Percentiles rank a stretch among this genome's conserved stretches.
These are phyloP conservation scores for Bombus sylvicola DNA, from an alignment of 1,140 invertebrate species.

Conservation along the genomic window DNA sequence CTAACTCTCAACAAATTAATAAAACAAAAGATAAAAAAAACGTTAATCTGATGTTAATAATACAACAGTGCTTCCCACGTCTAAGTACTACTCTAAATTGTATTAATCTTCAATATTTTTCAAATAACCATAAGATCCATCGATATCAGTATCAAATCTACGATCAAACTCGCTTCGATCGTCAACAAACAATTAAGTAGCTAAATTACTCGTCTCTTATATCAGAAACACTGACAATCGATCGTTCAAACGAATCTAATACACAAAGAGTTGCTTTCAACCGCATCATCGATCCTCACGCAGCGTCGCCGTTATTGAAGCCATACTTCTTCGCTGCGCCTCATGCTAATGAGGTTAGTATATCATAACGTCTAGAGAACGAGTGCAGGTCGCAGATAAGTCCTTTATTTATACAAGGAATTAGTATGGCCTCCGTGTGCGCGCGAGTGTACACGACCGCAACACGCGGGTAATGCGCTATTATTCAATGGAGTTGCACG, in stretches of 20 bases:
- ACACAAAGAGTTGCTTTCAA: slow-evolving; percentile 2
- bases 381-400: slow-evolving; percentile 55
- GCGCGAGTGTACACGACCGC: not conserved
- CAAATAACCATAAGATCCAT: no score
- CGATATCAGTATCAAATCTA: no score
- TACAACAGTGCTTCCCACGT: no score
- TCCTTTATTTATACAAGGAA: slow-evolving; percentile 60
- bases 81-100: no score
- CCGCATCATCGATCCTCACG: slow-evolving; percentile 5
- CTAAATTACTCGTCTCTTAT: not conserved
- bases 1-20: no score
- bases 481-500: slow-evolving; percentile 39
- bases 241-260: slow-evolving; percentile 15
- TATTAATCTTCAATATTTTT: no score
- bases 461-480: slow-evolving; percentile 1
- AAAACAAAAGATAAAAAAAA: no score
- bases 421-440: slow-evolving; percentile 43
- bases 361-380: slow-evolving; percentile 55
- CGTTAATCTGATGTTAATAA: no score
- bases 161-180: no score
- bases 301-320: slow-evolving; percentile 34
- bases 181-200: not conserved
- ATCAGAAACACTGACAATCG: not conserved
- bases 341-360: slow-evolving; percentile 61
- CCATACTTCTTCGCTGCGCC: slow-evolving; percentile 34